phyloP scores from a whole-genome alignment of 2,888 invertebrate species.

The Mesoligia furuncula region DNA sequence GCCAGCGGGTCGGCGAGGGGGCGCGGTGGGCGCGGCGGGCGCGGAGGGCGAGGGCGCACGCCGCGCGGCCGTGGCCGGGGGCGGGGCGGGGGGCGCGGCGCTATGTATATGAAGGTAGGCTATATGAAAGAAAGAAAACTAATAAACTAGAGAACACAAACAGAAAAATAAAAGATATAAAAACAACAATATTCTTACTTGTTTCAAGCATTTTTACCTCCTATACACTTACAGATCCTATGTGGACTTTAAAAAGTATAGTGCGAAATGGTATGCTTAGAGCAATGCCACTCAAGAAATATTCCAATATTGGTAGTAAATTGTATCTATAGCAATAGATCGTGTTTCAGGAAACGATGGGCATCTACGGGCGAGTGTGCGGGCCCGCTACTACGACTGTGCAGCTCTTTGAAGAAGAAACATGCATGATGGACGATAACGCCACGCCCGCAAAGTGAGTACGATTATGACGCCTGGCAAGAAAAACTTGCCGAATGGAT shows the following conservation, averaged over 20 bases:
- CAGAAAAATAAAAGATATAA: not conserved
- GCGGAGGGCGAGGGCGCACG: slow-evolving; percentile 72
- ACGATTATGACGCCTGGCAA: slow-evolving; percentile 2
- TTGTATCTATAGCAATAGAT: slow-evolving; percentile 19
- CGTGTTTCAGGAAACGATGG: slow-evolving; percentile 85
- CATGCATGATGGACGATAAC: slow-evolving; percentile 94
- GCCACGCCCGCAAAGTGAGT: slow-evolving; percentile 88
- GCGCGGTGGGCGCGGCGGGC: slow-evolving; percentile 70
- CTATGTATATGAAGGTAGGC: slow-evolving; percentile 77
- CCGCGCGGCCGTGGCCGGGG: slow-evolving; percentile 81
- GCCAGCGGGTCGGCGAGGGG: slow-evolving; percentile 61
- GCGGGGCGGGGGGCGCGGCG: slow-evolving; percentile 84
- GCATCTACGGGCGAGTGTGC: slow-evolving; percentile 87
- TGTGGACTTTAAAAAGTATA: not conserved
- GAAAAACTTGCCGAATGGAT: not conserved
- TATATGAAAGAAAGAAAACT: not conserved
- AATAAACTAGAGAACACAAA: not conserved
- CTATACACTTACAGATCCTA: not conserved
- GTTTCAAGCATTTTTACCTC: not conserved
- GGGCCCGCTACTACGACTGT: slow-evolving; percentile 88
- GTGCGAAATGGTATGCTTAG: not conserved
- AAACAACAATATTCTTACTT: not conserved
- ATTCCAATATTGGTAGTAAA: not conserved
- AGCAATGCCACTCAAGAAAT: not conserved
- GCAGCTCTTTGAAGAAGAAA: slow-evolving; percentile 93